phyloP scores from a whole-genome alignment of 2,113 vertebrate species.

The Scomber scombrus region DNA sequence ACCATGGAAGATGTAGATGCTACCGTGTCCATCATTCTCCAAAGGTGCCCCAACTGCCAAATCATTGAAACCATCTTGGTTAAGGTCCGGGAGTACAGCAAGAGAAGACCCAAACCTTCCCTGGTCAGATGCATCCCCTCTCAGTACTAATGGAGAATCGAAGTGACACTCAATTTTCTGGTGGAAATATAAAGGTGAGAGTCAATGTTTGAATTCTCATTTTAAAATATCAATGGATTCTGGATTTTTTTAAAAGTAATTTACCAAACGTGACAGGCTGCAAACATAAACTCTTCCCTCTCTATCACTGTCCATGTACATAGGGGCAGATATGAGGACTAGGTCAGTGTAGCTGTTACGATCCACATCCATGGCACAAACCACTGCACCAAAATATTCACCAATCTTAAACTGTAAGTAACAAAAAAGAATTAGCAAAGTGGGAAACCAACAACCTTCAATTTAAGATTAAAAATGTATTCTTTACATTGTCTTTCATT shows the following conservation, averaged over 20 bases:
- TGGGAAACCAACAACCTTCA: too few species aligned
- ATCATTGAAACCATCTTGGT: conserved; percentile 74
- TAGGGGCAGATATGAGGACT: conserved; percentile 87
- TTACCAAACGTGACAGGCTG: conserved; percentile 61
- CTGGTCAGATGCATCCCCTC: conserved; percentile 58
- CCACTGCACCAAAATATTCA: conserved; percentile 89
- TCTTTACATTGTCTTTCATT: background rate
- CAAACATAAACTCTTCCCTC: conserved; percentile 88
- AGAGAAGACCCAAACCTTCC: conserved; percentile 83
- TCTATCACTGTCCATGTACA: conserved; percentile 75
- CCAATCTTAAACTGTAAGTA: conserved; percentile 81
- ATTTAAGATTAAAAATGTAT: background rate
- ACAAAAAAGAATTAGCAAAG: background rate
- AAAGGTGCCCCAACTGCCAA: conserved; percentile 84
- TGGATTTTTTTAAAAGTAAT: background rate
- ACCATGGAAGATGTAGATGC: conserved; percentile 83
- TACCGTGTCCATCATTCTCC: conserved; percentile 81
- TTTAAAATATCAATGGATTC: background rate
- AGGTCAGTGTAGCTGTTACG: conserved; percentile 76
- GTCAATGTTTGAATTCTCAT: too few species aligned
- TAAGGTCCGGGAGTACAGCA: conserved; percentile 80
- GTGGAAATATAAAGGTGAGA: conserved; percentile 11
- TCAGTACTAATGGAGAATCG: conserved; percentile 46
- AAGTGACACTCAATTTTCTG: conserved; percentile 59
- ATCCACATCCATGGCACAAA: conserved; percentile 84